phyloP scores from a whole-genome alignment of 2,888 invertebrate species.

The Eumerus sabulonum region DNA sequence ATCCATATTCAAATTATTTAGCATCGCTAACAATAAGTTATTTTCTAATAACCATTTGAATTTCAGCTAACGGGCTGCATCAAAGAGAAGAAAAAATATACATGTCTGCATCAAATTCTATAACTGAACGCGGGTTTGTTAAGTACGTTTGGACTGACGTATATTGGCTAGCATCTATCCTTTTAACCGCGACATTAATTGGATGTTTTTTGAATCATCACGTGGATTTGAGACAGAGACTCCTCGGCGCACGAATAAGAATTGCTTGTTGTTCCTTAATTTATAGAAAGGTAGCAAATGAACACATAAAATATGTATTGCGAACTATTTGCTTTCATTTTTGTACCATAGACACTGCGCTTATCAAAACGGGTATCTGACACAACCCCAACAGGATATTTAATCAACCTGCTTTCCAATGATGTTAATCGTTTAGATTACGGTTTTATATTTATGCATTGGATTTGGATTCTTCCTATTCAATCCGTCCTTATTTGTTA shows the following conservation, averaged over 20 bases:
- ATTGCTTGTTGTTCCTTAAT: conserved; percentile 84
- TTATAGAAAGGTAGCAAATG: conserved; percentile 83
- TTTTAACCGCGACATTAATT: conserved; percentile 75
- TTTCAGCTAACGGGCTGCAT: too few relatives aligned
- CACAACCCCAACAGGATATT: conserved; percentile 90
- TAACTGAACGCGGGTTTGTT: conserved; percentile 17
- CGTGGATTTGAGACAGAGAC: conserved; percentile 75
- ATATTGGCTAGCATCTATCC: conserved; percentile 74
- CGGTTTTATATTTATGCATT: conserved; percentile 90
- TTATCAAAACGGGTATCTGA: conserved; percentile 86
- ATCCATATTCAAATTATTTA: too few relatives aligned
- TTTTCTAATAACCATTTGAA: too few relatives aligned
- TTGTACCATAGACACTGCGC: conserved; percentile 82
- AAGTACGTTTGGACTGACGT: conserved; percentile 75
- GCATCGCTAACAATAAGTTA: too few relatives aligned
- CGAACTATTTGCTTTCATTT: not conserved
- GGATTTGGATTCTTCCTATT: conserved; percentile 92
- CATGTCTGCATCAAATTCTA: too few relatives aligned
- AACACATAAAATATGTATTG: not conserved
- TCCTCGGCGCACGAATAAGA: conserved; percentile 83
- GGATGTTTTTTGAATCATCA: conserved; percentile 78
- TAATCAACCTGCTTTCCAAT: conserved; percentile 95
- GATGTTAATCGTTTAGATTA: conserved; percentile 96
- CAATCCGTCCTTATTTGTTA: conserved; percentile 84
- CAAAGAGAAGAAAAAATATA: too few relatives aligned